Percentiles rank a stretch among this genome's conserved stretches.
These are phyloP conservation scores for Villa cingulata DNA, from an alignment of 2,888 invertebrate genomes.

Conservation along the genomic window DNA sequence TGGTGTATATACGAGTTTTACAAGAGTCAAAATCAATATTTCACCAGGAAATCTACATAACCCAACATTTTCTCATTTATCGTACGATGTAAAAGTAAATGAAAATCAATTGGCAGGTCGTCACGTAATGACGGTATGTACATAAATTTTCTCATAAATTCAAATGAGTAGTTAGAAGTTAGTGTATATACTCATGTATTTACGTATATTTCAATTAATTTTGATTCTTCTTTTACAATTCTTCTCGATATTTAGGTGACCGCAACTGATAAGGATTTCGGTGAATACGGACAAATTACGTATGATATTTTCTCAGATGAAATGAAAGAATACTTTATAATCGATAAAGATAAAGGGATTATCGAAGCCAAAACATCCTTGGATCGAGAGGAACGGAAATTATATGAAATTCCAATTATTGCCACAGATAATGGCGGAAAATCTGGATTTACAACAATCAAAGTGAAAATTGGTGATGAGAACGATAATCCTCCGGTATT, in stretches of 20 bases:
- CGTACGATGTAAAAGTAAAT: slow-evolving; percentile 63
- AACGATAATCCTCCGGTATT: slow-evolving; percentile 76
- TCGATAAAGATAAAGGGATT: slow-evolving; percentile 58
- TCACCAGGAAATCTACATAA: slow-evolving; percentile 65
- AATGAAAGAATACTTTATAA: slow-evolving; percentile 56
- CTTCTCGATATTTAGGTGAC: slow-evolving; percentile 42
- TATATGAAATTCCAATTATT: slow-evolving; percentile 61
- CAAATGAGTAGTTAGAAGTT: too few relatives aligned
- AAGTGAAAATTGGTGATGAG: slow-evolving; percentile 67
- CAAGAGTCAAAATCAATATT: slow-evolving; percentile 63
- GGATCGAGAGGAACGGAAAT: slow-evolving; percentile 56
- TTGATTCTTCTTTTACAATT: slow-evolving; percentile 11
- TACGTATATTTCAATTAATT: neutral
- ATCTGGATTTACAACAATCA: slow-evolving; percentile 57
- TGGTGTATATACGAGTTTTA: slow-evolving; percentile 85
- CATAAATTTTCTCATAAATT: too few relatives aligned
- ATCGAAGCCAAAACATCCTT: slow-evolving; percentile 54
- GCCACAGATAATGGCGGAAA: slow-evolving; percentile 73
- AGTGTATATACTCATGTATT: neutral
- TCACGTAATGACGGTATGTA: slow-evolving; percentile 50
- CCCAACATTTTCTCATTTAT: slow-evolving; percentile 63
- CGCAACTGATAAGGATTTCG: slow-evolving; percentile 72
- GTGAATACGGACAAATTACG: slow-evolving; percentile 56
- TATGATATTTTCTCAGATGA: slow-evolving; percentile 68
- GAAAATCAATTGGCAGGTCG: slow-evolving; percentile 72